Evolutionary conservation across 2,113 vertebrate species (phyloP).

Genomic region (Heliornis fulica): DNA sequence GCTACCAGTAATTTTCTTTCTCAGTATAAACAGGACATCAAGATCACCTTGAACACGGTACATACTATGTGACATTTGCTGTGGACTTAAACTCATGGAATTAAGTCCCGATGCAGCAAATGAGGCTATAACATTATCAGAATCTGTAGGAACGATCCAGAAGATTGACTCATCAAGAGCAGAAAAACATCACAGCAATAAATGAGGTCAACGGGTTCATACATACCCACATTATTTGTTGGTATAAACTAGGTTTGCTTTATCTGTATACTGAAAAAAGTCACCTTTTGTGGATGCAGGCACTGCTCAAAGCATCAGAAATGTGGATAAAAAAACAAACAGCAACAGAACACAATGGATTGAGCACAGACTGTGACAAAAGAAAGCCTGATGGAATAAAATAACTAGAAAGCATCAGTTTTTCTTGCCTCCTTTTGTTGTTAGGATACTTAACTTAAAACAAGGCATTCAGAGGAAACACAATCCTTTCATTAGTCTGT

Average conservation of each 20-base stretch:
- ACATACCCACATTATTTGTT: background rate
- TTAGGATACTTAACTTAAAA: background rate
- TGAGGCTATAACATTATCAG: background rate
- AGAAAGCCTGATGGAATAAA: background rate
- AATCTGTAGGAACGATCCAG: background rate
- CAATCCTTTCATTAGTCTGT: background rate
- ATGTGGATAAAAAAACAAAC: background rate
- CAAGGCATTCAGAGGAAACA: background rate
- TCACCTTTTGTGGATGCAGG: background rate
- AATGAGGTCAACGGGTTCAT: accelerated
- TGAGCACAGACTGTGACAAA: background rate
- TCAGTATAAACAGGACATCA: background rate
- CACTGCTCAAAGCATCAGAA: background rate
- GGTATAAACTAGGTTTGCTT: background rate
- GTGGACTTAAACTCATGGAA: background rate
- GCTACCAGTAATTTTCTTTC: background rate
- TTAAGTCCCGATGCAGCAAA: background rate
- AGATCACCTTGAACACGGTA: background rate
- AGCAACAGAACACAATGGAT: background rate
- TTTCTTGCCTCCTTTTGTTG: background rate
- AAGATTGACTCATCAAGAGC: background rate
- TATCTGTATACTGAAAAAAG: background rate
- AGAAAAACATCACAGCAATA: background rate
- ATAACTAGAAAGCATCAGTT: background rate
- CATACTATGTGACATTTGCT: background rate